phyloP scores from a whole-genome alignment of 2,113 vertebrate genomes.

The Rattus rattus region DNA sequence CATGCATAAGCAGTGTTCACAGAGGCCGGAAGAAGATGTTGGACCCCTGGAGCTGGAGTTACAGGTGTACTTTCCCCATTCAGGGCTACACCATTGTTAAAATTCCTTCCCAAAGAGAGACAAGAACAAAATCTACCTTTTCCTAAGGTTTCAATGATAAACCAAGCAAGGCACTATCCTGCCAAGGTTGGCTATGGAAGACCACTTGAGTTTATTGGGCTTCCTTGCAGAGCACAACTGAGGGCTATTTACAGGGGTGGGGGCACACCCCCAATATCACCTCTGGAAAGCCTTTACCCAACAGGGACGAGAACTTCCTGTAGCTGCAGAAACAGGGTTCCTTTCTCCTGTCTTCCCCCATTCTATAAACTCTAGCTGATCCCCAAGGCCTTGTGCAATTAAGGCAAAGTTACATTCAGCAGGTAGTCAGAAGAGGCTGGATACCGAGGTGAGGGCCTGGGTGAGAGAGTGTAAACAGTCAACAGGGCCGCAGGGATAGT shows the following conservation, averaged over 20 bases:
- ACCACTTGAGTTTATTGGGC: background rate
- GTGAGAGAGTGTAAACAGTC: background rate
- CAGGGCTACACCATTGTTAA: background rate
- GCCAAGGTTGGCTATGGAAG: background rate
- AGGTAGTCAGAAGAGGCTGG: background rate
- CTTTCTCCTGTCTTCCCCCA: no score
- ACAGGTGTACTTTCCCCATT: background rate
- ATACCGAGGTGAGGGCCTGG: no score
- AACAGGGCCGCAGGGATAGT: background rate
- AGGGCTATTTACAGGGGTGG: background rate
- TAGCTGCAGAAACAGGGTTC: background rate
- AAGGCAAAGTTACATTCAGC: background rate
- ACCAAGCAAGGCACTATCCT: background rate
- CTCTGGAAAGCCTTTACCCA: background rate
- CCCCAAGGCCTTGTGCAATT: background rate
- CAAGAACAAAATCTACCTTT: background rate
- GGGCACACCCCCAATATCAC: background rate
- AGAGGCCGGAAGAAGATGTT: background rate
- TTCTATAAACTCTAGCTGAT: background rate
- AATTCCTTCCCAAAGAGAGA: background rate
- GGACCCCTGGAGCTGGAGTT: background rate
- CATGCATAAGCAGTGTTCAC: background rate
- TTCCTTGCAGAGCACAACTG: background rate
- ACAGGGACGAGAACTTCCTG: background rate
- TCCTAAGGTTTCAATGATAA: background rate